These are phyloP conservation scores for Rotaria magnacalcarata DNA, from an alignment of 2,888 invertebrate species.

Conservation along the genomic window DNA sequence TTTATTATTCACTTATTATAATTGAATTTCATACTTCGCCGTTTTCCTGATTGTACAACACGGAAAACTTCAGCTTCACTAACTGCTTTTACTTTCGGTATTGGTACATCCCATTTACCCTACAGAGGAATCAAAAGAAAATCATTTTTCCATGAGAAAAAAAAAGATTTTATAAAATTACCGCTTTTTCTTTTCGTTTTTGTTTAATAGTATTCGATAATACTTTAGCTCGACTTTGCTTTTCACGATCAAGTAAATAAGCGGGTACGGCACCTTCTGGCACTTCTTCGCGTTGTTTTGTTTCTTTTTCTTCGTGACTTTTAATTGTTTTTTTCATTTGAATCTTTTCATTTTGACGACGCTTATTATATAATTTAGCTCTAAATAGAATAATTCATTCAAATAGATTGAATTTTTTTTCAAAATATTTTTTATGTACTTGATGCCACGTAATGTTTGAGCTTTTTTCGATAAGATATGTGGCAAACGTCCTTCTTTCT, in stretches of 20 bases:
- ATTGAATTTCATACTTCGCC: slow-evolving; percentile 65
- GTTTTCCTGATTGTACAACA: slow-evolving; percentile 82
- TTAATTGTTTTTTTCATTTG: slow-evolving; percentile 98
- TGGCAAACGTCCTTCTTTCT: slow-evolving; percentile 86
- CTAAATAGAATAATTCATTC: slow-evolving; percentile 48
- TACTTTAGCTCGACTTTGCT: slow-evolving; percentile 85
- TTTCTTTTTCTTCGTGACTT: slow-evolving; percentile 89
- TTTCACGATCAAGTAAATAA: slow-evolving; percentile 92
- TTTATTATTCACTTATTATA: slow-evolving; percentile 18
- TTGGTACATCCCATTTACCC: slow-evolving; percentile 98
- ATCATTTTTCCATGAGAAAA: background rate
- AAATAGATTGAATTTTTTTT: slow-evolving; percentile 39
- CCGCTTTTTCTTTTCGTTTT: slow-evolving; percentile 94
- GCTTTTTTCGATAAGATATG: slow-evolving; percentile 86
- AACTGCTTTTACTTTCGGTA: slow-evolving; percentile 93
- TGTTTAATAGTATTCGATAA: slow-evolving; percentile 98
- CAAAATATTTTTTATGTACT: slow-evolving; percentile 57
- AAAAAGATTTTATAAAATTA: slow-evolving; percentile 47
- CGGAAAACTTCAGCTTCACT: slow-evolving; percentile 94
- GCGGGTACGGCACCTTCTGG: slow-evolving; percentile 81
- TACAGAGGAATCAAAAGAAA: slow-evolving; percentile 48
- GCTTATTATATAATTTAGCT: slow-evolving; percentile 92
- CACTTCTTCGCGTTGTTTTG: slow-evolving; percentile 73
- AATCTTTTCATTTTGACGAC: slow-evolving; percentile 92
- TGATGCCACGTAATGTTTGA: slow-evolving; percentile 83